Percentiles rank a stretch among this genome's conserved stretches.
Conservation (phyloP, 1,140 invertebrate genomes). For the Myzus persicae region DNA sequence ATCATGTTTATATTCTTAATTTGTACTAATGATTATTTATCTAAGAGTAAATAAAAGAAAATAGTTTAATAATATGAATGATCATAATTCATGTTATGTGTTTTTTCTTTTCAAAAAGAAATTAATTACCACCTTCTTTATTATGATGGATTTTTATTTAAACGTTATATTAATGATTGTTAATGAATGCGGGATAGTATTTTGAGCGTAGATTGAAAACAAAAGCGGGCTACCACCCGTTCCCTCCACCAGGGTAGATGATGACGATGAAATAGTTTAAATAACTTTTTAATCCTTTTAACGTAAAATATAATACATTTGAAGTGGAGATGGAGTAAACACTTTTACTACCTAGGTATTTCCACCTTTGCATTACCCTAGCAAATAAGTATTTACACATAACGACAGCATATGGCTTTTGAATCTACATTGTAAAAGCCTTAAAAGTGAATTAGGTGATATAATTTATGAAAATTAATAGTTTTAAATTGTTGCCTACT, state of each 20-base stretch:
- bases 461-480: background rate
- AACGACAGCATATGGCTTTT: background rate
- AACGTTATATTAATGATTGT: too few species aligned
- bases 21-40: background rate
- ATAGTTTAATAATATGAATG: background rate
- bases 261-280: background rate
- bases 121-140: background rate
- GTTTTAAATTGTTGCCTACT: background rate
- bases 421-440: background rate
- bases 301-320: background rate
- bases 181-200: background rate
- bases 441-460: background rate
- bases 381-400: too few species aligned
- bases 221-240: background rate
- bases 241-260: too few species aligned
- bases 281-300: background rate
- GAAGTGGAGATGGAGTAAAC: background rate
- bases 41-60: background rate
- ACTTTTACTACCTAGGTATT: background rate
- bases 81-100: background rate
- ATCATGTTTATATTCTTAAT: background rate
- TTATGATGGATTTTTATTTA: too few species aligned
- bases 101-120: background rate
- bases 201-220: background rate
- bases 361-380: background rate